These are phyloP conservation scores for Volucella bombylans DNA, from an alignment of 2,888 invertebrate species.

Conservation along the genomic window DNA sequence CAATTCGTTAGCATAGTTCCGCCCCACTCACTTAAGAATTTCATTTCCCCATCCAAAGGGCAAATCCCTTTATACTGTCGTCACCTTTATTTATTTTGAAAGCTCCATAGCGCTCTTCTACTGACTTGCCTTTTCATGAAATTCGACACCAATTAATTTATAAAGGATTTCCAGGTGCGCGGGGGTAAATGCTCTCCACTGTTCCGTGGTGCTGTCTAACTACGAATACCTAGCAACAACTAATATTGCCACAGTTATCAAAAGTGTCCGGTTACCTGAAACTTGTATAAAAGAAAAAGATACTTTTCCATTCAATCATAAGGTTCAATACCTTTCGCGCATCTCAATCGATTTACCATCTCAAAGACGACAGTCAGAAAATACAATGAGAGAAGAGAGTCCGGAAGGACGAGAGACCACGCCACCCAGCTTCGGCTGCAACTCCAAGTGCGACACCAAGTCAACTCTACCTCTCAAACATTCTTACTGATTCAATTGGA, in stretches of 20 bases:
- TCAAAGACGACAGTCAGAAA: neutral
- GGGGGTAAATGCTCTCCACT: constrained; percentile 32
- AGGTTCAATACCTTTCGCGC: constrained; percentile 38
- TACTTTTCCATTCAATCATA: constrained; percentile 4
- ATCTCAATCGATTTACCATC: neutral
- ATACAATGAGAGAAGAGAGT: constrained; percentile 10
- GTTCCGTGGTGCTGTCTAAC: constrained; percentile 20
- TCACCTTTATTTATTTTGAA: no score
- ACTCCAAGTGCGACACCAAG: neutral
- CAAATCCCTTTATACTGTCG: no score
- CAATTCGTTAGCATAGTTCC: no score
- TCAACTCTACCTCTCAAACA: neutral
- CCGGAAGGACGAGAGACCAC: neutral
- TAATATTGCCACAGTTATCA: constrained; percentile 37
- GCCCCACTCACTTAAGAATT: no score
- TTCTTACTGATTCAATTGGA: constrained; percentile 56
- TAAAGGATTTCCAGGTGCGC: constrained; percentile 36
- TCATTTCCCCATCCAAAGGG: no score
- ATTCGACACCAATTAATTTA: constrained; percentile 55
- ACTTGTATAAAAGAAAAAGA: constrained; percentile 13
- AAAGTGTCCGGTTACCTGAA: constrained; percentile 27
- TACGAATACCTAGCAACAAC: constrained; percentile 19
- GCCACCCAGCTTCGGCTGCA: neutral
- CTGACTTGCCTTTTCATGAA: neutral
- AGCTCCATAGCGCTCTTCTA: neutral